A percentile compares a stretch with the other conserved stretches of the same genome.
Evolutionary conservation across 2,888 invertebrate genomes (phyloP).

Genomic region (Gnatocerus cornutus): DNA sequence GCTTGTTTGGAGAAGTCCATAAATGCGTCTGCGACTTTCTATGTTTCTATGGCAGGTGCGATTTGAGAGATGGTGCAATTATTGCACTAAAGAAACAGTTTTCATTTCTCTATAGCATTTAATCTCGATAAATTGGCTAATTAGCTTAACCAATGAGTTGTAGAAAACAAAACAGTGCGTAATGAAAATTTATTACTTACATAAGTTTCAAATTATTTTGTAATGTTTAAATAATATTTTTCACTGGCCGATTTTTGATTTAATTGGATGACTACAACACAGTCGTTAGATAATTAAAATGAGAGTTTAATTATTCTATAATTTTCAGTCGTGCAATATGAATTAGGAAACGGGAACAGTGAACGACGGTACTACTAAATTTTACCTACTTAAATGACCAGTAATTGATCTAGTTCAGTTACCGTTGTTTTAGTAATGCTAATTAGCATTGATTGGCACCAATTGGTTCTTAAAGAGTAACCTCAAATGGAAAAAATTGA

Average conservation of each 20-base stretch:
- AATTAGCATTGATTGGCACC: too few relatives aligned
- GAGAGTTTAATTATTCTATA: too few relatives aligned
- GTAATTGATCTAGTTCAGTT: too few relatives aligned
- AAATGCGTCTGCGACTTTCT: slow-evolving; percentile 10
- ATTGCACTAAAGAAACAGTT: neutral
- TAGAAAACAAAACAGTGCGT: neutral
- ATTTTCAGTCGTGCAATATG: too few relatives aligned
- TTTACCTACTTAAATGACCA: too few relatives aligned
- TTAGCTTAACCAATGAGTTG: neutral
- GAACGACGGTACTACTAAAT: too few relatives aligned
- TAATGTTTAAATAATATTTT: neutral
- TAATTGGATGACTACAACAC: too few relatives aligned
- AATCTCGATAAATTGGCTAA: slow-evolving; percentile 18
- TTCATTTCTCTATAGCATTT: slow-evolving; percentile 17
- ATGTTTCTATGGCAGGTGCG: neutral
- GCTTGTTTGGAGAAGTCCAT: neutral
- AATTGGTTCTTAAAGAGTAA: too few relatives aligned
- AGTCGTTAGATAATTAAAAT: too few relatives aligned
- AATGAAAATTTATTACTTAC: neutral
- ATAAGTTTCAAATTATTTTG: neutral
- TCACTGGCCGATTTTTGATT: neutral
- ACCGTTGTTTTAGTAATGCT: too few relatives aligned
- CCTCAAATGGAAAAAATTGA: too few relatives aligned
- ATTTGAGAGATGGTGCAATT: slow-evolving; percentile 4
- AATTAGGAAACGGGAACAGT: too few relatives aligned